Evolutionary conservation across 2,888 invertebrate species (phyloP).

Genomic region (Eupithecia abbreviata): DNA sequence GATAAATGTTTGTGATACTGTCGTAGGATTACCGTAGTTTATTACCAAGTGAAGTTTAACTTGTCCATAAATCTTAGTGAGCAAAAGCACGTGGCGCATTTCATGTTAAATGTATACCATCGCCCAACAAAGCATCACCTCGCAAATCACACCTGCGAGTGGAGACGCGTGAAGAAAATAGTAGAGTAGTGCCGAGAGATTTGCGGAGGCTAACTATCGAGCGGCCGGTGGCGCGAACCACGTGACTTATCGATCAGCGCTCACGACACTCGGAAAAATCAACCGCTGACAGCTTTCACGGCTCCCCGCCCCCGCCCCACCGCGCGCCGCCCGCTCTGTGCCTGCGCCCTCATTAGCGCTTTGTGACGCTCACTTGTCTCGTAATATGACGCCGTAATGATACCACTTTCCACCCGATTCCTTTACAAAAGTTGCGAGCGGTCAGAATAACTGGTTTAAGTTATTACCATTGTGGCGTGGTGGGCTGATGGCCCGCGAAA

Average conservation of each 20-base stretch:
- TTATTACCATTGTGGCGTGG: not conserved
- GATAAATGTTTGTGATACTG: not conserved
- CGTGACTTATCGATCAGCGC: slow-evolving; percentile 84
- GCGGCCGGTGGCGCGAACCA: slow-evolving; percentile 69
- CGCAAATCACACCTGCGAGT: slow-evolving; percentile 10
- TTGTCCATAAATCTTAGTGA: not conserved
- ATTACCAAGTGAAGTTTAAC: not conserved
- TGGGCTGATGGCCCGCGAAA: not conserved
- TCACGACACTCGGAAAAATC: slow-evolving; percentile 84
- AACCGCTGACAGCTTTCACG: slow-evolving; percentile 83
- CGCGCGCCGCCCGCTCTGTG: slow-evolving; percentile 52
- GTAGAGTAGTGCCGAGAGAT: slow-evolving; percentile 74
- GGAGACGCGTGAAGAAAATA: slow-evolving; percentile 42
- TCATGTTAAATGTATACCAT: not conserved
- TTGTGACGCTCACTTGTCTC: slow-evolving; percentile 81
- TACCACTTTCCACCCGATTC: slow-evolving; percentile 74
- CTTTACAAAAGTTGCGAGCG: slow-evolving; percentile 47
- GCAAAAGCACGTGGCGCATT: not conserved
- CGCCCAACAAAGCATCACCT: not conserved
- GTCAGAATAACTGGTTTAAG: slow-evolving; percentile 10
- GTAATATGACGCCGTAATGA: slow-evolving; percentile 78
- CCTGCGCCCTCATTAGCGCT: slow-evolving; percentile 80
- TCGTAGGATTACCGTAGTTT: not conserved
- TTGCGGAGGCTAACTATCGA: slow-evolving; percentile 77
- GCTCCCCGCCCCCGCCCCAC: slow-evolving; percentile 49